These are phyloP conservation scores for Papilio elwesi DNA, from an alignment of 2,888 invertebrate genomes.

Conservation along the genomic window DNA sequence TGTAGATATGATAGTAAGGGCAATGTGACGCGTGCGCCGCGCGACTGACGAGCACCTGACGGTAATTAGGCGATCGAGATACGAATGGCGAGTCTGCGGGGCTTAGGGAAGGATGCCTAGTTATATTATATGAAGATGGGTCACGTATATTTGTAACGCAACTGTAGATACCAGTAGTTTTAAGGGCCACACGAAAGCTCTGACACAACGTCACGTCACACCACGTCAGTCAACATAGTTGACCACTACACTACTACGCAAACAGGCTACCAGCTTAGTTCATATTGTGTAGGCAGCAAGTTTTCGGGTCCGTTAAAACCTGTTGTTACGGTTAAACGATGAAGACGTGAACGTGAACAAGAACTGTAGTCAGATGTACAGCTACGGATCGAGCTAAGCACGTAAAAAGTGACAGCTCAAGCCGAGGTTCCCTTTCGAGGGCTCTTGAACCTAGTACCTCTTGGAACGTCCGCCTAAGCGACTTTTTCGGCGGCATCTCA, in stretches of 20 bases:
- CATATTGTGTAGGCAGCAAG: background rate
- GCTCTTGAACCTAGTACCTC: no score
- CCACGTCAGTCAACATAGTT: no score
- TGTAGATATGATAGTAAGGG: background rate
- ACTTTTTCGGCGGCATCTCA: no score
- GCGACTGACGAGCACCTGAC: background rate
- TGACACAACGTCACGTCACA: background rate
- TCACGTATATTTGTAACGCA: no score
- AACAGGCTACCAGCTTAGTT: background rate
- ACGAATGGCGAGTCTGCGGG: no score
- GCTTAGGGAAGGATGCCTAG: no score
- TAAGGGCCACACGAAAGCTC: background rate
- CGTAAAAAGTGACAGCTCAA: no score
- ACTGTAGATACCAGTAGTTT: background rate
- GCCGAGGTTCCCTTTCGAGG: no score
- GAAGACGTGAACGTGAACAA: background rate
- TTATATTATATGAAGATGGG: no score
- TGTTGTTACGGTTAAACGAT: background rate
- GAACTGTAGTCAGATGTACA: no score
- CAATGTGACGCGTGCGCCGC: background rate
- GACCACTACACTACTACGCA: background rate
- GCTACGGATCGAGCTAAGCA: no score
- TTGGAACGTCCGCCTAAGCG: no score
- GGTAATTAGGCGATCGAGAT: background rate
- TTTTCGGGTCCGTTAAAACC: background rate